These are phyloP conservation scores for Horisme vitalbata DNA, from an alignment of 2,888 invertebrate species.

Conservation along the genomic window DNA sequence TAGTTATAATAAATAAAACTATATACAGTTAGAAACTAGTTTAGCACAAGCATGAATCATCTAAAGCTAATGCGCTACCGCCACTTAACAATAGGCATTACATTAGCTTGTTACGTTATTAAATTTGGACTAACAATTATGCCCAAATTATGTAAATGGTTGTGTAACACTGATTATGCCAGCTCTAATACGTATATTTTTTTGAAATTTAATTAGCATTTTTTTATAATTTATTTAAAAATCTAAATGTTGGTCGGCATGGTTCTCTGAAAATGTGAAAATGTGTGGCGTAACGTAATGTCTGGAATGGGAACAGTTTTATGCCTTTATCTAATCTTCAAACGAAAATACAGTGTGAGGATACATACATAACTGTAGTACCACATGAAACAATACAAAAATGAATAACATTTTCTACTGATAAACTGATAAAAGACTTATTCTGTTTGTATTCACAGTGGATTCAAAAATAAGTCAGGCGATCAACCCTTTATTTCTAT, in stretches of 20 bases:
- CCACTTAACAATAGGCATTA: slow-evolving; percentile 30
- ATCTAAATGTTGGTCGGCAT: slow-evolving; percentile 6
- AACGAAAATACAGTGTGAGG: no score
- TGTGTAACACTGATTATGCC: slow-evolving; percentile 28
- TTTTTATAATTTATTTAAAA: slow-evolving; percentile 11
- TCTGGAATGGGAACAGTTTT: no score
- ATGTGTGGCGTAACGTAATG: no score
- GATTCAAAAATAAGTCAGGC: no score
- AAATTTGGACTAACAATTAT: slow-evolving; percentile 21
- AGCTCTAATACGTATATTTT: slow-evolving; percentile 21
- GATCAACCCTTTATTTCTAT: no score
- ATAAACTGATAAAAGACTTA: no score
- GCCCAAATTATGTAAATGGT: slow-evolving; percentile 36
- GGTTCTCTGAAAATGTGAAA: no score
- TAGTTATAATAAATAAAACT: neutral
- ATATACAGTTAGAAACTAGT: neutral
- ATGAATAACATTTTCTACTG: no score
- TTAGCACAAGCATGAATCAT: slow-evolving; percentile 3
- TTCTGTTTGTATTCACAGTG: no score
- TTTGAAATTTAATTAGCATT: slow-evolving; percentile 22
- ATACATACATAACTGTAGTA: no score
- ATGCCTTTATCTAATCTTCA: no score
- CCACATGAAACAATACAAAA: no score
- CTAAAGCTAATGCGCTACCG: slow-evolving; percentile 5
- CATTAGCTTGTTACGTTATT: slow-evolving; percentile 31